Conservation (phyloP, 2,888 invertebrate species). For the Zaprionus obscuricornis region DNA sequence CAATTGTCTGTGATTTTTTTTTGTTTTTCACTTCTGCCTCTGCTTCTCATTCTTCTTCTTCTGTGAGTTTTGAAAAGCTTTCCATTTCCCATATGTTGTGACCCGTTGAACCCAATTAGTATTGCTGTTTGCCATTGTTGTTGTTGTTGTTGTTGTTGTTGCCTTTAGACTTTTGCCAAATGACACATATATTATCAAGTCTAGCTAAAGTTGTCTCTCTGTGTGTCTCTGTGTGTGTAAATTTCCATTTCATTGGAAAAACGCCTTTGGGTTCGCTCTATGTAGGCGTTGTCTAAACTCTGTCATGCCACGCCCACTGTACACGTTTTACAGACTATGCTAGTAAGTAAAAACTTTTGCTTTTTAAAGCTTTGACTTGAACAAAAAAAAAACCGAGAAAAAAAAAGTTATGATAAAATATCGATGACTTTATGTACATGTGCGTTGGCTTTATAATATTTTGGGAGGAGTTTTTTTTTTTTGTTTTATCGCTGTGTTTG, state of each 20-base stretch:
- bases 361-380: constrained; percentile 43
- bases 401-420: constrained; percentile 65
- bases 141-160: neutral
- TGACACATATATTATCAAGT: constrained; percentile 61
- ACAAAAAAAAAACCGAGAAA: constrained; percentile 11
- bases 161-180: constrained; percentile 30
- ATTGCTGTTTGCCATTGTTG: no score
- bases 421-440: constrained; percentile 72
- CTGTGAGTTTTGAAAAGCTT: constrained; percentile 35
- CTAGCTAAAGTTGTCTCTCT: neutral
- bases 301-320: constrained; percentile 49
- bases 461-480: neutral
- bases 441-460: constrained; percentile 22
- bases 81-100: constrained; percentile 57
- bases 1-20: constrained; percentile 33
- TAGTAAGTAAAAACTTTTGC: constrained; percentile 55
- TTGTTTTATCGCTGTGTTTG: neutral
- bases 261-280: neutral
- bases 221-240: constrained; percentile 24
- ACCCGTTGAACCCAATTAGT: constrained; percentile 70
- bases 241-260: constrained; percentile 66
- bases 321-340: constrained; percentile 49
- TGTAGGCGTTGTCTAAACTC: no score
- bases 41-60: neutral
- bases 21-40: no score